Percentiles rank a stretch among this genome's conserved stretches.
phyloP scores from a whole-genome alignment of 1,140 invertebrate species.

The Drosophila lowei region DNA sequence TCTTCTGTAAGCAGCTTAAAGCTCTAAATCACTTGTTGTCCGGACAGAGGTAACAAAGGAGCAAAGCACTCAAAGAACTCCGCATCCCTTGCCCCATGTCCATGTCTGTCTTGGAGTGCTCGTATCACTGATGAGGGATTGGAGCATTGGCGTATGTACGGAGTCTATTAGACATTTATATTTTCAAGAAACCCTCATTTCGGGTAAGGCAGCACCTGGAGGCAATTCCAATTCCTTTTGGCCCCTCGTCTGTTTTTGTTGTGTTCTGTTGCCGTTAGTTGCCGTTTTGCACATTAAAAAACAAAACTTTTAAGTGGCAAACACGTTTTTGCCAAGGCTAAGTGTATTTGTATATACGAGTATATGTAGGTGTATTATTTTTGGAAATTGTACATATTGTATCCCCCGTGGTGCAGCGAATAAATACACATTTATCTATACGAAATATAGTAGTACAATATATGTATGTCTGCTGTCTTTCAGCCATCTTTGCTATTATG shows the following conservation, averaged over 20 bases:
- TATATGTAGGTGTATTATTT: neutral
- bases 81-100: no score
- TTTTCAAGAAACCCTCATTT: no score
- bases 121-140: no score
- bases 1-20: constrained; percentile 34
- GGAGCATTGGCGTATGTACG: no score
- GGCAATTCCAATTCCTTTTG: no score
- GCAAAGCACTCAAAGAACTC: neutral
- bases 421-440: neutral
- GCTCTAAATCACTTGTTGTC: constrained; percentile 19
- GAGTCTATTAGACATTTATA: no score
- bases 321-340: constrained; percentile 37
- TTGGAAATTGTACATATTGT: neutral
- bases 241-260: neutral
- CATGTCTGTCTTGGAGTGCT: no score
- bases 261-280: neutral
- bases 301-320: constrained; percentile 57
- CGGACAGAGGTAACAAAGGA: neutral
- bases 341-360: constrained; percentile 4
- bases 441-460: neutral
- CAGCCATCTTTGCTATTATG: constrained; percentile 49
- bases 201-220: no score
- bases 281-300: constrained; percentile 18
- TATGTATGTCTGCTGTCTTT: constrained; percentile 37
- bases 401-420: neutral